Base-by-base conservation (phyloP, 1,140 invertebrate species). In the Drosophila ananassae region DNA sequence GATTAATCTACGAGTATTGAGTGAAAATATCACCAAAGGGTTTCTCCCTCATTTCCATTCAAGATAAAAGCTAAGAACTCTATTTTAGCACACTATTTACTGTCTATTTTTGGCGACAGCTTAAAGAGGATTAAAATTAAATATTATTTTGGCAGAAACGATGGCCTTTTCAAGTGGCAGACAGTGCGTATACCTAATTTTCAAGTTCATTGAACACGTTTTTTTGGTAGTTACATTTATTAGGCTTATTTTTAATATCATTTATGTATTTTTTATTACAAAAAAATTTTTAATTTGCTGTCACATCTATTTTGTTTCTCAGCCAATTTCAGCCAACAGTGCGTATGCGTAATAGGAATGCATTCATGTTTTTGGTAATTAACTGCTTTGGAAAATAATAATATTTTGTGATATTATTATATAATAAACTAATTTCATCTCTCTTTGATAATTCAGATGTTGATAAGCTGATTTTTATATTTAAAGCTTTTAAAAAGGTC, bases 301-400 rank as follows among this genome's bases (percentile, higher is more conserved):
- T 17, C 25, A 28, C 3, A 28, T 5, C 3, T 28, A 28, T 37
- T 37, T 12, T 37, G 34, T 17, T 17, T 17, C n/a, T n/a, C n/a
- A n/a, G n/a, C n/a, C n/a, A n/a, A 17, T 12, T 2, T 12, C 34
- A 3, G 8, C 64, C 12, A 2, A 41, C 53, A 44, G 30, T 25
- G 25, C 51, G 52, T 56, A 62, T 56, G 46, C 53, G 51, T 61
- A 10, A 24, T 10, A 6, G 28, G 0, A 17, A 17, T 12, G 2
- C 12, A 37, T 37, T 9, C 34, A 1, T 17, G 17, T 17, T 17
- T 17, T 17, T 17, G 17, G 17, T 17, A 17, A 17, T 17, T 17
- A 17, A 17, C 17, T 17, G 17, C 17, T 17, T 17, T 17, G 0
- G 17, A 17, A 17, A 17, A 17, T 17, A 17, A 17, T 17, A 17